Evolutionary conservation across 2,888 invertebrate genomes (phyloP).

Genomic region (Timema podura): DNA sequence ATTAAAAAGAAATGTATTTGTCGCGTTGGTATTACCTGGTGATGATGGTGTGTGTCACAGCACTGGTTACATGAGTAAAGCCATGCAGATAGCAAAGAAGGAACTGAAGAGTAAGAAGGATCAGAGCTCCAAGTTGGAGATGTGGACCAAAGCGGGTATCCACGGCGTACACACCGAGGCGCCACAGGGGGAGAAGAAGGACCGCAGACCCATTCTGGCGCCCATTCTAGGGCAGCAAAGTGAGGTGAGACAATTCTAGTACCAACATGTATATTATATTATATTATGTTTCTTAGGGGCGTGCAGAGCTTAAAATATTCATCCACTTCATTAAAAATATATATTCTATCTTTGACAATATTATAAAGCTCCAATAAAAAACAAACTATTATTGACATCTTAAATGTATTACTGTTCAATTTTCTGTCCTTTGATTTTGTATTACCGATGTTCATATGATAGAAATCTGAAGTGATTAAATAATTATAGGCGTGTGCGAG

Average conservation of each 20-base stretch:
- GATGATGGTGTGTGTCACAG: constrained; percentile 29
- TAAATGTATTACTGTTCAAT: background rate
- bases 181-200: constrained; percentile 27
- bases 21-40: background rate
- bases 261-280: background rate
- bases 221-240: constrained; percentile 41
- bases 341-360: background rate
- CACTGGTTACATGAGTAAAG: constrained; percentile 36
- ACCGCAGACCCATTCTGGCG: constrained; percentile 36
- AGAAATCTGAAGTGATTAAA: background rate
- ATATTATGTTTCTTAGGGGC: background rate
- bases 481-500: background rate
- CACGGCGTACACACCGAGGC: background rate
- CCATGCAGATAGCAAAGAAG: constrained; percentile 36
- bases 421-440: background rate
- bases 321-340: background rate
- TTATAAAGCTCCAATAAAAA: background rate
- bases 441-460: too few relatives aligned
- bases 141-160: constrained; percentile 41
- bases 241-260: constrained; percentile 29
- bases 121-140: constrained; percentile 43
- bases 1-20: too few relatives aligned
- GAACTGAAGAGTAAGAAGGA: constrained; percentile 43
- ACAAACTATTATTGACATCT: background rate
- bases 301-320: background rate